Base-by-base conservation (phyloP, 2,888 invertebrate genomes). In the Lasioglossum lativentre region DNA sequence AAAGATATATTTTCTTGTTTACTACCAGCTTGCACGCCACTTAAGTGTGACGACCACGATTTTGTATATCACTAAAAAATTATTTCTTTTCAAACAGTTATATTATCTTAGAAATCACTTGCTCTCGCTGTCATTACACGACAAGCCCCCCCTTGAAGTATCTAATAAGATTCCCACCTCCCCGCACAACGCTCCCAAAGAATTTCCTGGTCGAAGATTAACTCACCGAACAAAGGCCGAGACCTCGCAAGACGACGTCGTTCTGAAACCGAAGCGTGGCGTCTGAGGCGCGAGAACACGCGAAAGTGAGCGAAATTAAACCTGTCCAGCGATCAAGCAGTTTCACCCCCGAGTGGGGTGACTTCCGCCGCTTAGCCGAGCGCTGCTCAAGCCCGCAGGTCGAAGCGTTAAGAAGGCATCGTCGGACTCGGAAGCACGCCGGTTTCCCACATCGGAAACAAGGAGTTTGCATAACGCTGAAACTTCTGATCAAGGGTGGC, bases 391-490 rank as follows among this genome's bases (percentile, higher is more conserved):
- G 16, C 34, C 16, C 16, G 30, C 2, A 47, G 66, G 34, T 47
- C 59, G 80, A 42, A 76, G 59, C 85, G 81, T 82, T 80, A 82
- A 86, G 79, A 82, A 86, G 82, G 66, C 80, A 70, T 77, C 71
- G 73, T 40, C 66, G 47, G 52, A 75, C 56, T 78, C 71, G 86
- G 70, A 80, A 76, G 82, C 74, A 52, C 78, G 80, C 42, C 38
- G 78, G 79, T 83, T 78, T 77, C 63, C 71, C 82, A 63, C 63
- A 83, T 84, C 88, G 82, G 86, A 79, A 90, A 83, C 87, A 82
- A 85, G 79, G 82, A 90, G 88, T 90, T 88, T 88, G 86, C 86
- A 75, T 89, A 89, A 85, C 86, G 83, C 72, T 27, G 89, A 84
- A 89, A 88, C 84, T 90, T 85, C 81, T 80, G 80, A 78, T 68